Evolutionary conservation across 2,888 invertebrate species (phyloP).

Genomic region (Tribolium freemani): DNA sequence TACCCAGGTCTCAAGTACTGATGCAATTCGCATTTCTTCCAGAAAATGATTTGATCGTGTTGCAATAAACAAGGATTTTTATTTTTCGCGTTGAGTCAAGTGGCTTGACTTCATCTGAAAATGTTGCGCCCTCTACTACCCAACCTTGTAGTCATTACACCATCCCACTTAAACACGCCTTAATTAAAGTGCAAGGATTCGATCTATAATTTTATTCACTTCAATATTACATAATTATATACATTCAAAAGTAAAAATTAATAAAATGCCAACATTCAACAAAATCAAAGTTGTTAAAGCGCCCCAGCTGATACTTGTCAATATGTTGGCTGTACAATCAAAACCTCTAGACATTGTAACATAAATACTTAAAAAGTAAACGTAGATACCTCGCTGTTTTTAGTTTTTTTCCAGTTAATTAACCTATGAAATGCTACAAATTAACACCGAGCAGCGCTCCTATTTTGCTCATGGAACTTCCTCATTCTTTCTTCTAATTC

Average conservation of each 20-base stretch:
- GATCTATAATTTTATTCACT: conserved; percentile 15
- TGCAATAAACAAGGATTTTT: background rate
- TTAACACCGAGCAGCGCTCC: conserved; percentile 20
- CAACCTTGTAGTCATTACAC: background rate
- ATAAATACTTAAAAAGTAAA: conserved; percentile 31
- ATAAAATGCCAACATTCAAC: conserved; percentile 19
- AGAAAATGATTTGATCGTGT: background rate
- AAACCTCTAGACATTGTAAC: conserved; percentile 21
- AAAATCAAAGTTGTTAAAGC: conserved; percentile 10
- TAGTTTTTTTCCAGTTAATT: background rate
- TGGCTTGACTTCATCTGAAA: background rate
- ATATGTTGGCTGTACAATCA: background rate
- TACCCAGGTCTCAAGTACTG: background rate
- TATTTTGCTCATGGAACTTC: conserved; percentile 68
- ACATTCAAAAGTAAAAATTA: conserved; percentile 18
- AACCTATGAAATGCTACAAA: conserved; percentile 17
- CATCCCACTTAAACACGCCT: background rate
- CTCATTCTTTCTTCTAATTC: conserved; percentile 91
- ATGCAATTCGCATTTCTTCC: background rate
- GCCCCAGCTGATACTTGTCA: background rate
- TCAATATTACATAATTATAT: conserved; percentile 21
- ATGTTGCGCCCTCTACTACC: background rate
- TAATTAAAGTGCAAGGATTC: conserved; percentile 5
- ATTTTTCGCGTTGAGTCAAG: background rate
- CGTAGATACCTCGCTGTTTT: conserved; percentile 23